A percentile compares a stretch with the other conserved stretches of the same genome.
Conservation (phyloP, 2,888 invertebrate species). For the Rhimphoctona megacephalus region DNA sequence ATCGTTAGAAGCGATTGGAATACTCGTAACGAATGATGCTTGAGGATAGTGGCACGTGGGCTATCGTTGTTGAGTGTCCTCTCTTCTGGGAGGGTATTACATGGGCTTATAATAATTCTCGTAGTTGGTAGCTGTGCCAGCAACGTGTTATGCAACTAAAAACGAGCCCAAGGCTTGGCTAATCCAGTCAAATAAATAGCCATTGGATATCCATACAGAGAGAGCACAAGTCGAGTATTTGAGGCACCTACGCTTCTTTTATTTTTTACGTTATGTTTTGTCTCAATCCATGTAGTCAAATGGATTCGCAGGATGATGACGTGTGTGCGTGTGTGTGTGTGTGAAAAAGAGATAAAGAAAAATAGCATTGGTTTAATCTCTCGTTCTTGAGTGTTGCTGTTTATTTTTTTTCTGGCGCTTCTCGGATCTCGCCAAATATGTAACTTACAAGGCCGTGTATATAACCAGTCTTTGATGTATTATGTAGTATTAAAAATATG, state of each 20-base stretch:
- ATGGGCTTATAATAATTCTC: constrained; percentile 55
- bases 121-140: constrained; percentile 43
- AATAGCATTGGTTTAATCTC: background rate
- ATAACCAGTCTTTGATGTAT: background rate
- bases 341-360: background rate
- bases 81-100: constrained; percentile 44
- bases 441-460: constrained; percentile 26
- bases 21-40: constrained; percentile 20
- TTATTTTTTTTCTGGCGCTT: constrained; percentile 6
- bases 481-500: background rate
- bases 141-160: constrained; percentile 78
- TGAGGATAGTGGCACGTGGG: constrained; percentile 59
- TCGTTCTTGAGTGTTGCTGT: background rate
- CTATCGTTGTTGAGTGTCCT: constrained; percentile 29
- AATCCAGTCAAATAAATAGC: constrained; percentile 28
- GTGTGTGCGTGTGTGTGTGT: background rate
- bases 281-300: background rate
- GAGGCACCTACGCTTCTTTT: background rate
- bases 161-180: constrained; percentile 80
- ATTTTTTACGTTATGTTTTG: background rate
- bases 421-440: constrained; percentile 46
- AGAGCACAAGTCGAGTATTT: background rate
- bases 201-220: background rate
- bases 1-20: constrained; percentile 38
- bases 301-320: constrained; percentile 31